Base-by-base conservation (phyloP, 1,140 invertebrate genomes). In the Macrocentrus cingulum region DNA sequence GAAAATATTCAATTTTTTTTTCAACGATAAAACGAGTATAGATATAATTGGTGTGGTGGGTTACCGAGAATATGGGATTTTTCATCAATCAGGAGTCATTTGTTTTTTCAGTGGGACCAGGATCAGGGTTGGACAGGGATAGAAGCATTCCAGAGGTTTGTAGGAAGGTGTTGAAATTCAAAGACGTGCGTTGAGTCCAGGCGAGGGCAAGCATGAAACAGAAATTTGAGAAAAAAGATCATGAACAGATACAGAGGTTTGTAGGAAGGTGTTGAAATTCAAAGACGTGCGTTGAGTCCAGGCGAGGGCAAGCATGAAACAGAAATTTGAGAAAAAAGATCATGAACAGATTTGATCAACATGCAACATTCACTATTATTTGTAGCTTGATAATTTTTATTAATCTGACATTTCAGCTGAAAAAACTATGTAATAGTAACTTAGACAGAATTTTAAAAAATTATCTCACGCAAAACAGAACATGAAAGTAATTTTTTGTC, bases 201-300 rank as follows among this genome's bases (percentile, higher is more conserved):
- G 71, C 66, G 69, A 69, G 64, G 72, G 74, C 72, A 80, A 78
- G 75, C 76, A 80, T 80, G 77, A 78, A 80, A 80, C 76, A 79
- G 76, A 79, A 79, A 80, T 66, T 77, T 75, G 45, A 70, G n/a
- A 71, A 77, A 63, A 77, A 66, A 76, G 61, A 79, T 66, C 75
- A 76, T 78, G 73, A 80, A 78, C 72, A 64, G n/a, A n/a, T n/a
- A n/a, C 49, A 52, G 52, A 29, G 51, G 51, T 20, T 44, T 54
- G 41, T 44, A 61, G 22, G 48, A 41, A 39, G 22, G 56, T 50
- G 60, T 72, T 72, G 59, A 66, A 63, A 64, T 78, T 68, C 68
- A 71, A 73, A 72, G 69, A 72, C 75, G 76, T 80, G 75, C 74
- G 74, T 61, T 70, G 69, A 71, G 66, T 76, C 75, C 75, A 74